phyloP scores from a whole-genome alignment of 1,140 invertebrate genomes.

The Aphelenchoides fujianensis region DNA sequence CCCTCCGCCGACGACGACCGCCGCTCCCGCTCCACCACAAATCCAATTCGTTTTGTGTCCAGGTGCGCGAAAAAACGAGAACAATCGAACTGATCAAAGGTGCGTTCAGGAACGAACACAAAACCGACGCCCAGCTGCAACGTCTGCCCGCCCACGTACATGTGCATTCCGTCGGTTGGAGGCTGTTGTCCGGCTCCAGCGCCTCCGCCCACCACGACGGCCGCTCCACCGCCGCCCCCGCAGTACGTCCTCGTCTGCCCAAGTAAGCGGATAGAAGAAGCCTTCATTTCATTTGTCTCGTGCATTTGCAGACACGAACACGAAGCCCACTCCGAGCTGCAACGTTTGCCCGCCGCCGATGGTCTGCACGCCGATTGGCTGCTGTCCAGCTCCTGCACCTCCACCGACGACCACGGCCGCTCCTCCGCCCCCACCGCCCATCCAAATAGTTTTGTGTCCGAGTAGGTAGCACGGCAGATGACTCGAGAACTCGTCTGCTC shows the following conservation, averaged over 20 bases:
- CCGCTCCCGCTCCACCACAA: not conserved
- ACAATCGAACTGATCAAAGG: too few relatives aligned
- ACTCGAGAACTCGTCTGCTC: too few relatives aligned
- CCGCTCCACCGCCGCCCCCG: not conserved
- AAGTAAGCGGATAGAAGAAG: too few relatives aligned
- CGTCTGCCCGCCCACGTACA: not conserved
- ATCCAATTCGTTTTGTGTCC: not conserved
- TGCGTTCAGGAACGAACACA: not conserved
- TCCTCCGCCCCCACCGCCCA: not conserved
- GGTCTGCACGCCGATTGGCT: not conserved
- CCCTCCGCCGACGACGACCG: not conserved
- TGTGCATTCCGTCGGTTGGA: too few relatives aligned
- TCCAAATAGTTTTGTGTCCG: not conserved
- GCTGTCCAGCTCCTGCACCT: not conserved
- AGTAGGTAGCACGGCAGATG: not conserved
- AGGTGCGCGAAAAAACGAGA: too few relatives aligned
- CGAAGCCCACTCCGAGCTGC: not conserved
- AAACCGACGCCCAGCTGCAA: not conserved
- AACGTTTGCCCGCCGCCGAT: not conserved
- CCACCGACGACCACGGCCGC: not conserved
- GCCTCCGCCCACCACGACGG: not conserved
- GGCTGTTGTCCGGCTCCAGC: not conserved
- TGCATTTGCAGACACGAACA: not conserved
- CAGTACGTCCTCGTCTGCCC: conserved; percentile 10
- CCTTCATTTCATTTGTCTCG: too few relatives aligned